Conservation (phyloP, 2,888 invertebrate species). For the Eristalis arbustorum region DNA sequence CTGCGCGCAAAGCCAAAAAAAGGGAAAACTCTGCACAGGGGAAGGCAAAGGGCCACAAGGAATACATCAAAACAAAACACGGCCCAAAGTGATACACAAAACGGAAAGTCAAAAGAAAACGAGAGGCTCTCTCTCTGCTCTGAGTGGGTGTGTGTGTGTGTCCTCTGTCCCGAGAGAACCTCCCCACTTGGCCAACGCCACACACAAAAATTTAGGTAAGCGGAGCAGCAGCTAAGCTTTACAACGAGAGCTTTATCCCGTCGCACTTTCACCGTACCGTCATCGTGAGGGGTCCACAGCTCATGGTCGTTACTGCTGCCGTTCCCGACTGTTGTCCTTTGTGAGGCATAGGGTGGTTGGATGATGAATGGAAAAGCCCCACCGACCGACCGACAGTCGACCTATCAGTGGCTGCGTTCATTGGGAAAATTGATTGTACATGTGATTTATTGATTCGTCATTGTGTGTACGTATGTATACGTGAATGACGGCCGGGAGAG, state of each 20-base stretch:
- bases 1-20: slow-evolving; percentile 23
- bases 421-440: slow-evolving; percentile 44
- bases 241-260: slow-evolving; percentile 31
- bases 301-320: no score
- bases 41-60: slow-evolving; percentile 2
- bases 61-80: slow-evolving; percentile 41
- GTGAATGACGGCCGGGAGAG: no score
- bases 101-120: slow-evolving; percentile 33
- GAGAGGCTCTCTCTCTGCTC: slow-evolving; percentile 1
- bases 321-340: slow-evolving; percentile 12
- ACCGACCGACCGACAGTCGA: not conserved
- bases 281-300: slow-evolving; percentile 14
- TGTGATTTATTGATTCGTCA: slow-evolving; percentile 65
- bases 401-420: not conserved
- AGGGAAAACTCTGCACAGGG: not conserved
- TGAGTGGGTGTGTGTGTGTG: not conserved
- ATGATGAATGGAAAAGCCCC: not conserved
- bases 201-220: slow-evolving; percentile 32
- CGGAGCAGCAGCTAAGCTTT: slow-evolving; percentile 52
- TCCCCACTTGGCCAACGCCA: slow-evolving; percentile 3
- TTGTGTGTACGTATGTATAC: not conserved
- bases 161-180: not conserved
- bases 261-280: slow-evolving; percentile 40
- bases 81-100: slow-evolving; percentile 17
- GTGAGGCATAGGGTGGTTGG: slow-evolving; percentile 43